These are phyloP conservation scores for Gastrophysa polygoni DNA, from an alignment of 2,888 invertebrate genomes.

Conservation along the genomic window DNA sequence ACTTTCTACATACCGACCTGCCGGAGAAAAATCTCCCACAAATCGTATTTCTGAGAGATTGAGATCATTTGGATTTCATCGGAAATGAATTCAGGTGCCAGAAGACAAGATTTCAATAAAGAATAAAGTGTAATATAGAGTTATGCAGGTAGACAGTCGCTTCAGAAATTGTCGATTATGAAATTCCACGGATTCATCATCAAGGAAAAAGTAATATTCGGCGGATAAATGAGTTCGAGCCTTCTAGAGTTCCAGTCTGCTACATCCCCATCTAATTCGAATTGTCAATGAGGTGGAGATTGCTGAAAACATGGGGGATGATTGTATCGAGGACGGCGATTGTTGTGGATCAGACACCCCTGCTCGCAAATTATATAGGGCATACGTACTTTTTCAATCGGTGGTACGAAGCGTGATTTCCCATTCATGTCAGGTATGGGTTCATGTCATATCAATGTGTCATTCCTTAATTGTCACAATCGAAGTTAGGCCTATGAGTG, in stretches of 20 bases:
- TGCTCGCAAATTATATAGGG: slow-evolving; percentile 17
- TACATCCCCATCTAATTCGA: slow-evolving; percentile 28
- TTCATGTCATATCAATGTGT: too few relatives aligned
- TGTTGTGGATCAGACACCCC: slow-evolving; percentile 19
- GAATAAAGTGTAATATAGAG: slow-evolving; percentile 16
- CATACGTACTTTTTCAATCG: neutral
- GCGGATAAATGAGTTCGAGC: slow-evolving; percentile 29
- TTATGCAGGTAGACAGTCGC: slow-evolving; percentile 13
- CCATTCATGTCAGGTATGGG: too few relatives aligned
- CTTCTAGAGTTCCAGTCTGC: slow-evolving; percentile 28
- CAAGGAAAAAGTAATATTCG: slow-evolving; percentile 24
- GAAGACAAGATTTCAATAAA: slow-evolving; percentile 14
- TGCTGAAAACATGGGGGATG: slow-evolving; percentile 29
- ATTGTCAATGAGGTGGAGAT: slow-evolving; percentile 31
- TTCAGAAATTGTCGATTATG: slow-evolving; percentile 23
- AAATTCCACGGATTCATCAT: slow-evolving; percentile 25
- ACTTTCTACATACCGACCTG: neutral
- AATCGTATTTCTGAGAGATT: neutral
- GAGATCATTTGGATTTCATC: slow-evolving; percentile 16
- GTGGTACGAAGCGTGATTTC: too few relatives aligned
- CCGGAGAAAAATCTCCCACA: neutral
- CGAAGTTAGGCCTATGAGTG: too few relatives aligned
- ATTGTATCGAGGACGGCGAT: slow-evolving; percentile 23
- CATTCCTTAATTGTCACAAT: too few relatives aligned
- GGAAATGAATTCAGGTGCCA: slow-evolving; percentile 17